Conservation (phyloP, 2,113 vertebrate species). For the Callaeas wilsoni region DNA sequence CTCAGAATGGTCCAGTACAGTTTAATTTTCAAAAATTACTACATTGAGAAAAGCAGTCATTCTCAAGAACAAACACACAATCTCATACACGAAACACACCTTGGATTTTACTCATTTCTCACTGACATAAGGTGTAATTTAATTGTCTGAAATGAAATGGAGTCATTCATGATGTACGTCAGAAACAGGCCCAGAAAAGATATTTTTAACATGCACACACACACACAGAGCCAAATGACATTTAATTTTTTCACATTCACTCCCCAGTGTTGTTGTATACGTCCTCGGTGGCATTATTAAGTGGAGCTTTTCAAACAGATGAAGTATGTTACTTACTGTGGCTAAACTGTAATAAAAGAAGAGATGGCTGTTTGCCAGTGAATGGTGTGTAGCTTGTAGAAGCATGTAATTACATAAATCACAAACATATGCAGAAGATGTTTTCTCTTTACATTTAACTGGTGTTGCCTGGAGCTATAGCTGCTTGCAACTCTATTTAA, state of each 20-base stretch:
- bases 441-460: conserved; percentile 66
- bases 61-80: conserved; percentile 29
- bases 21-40: conserved; percentile 26
- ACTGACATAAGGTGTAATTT: conserved; percentile 44
- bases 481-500: conserved; percentile 68
- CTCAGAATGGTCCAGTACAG: background rate
- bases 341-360: conserved; percentile 50
- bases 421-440: conserved; percentile 70
- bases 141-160: conserved; percentile 26
- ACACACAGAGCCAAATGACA: background rate
- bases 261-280: background rate
- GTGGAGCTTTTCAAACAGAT: conserved; percentile 41
- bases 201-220: conserved; percentile 32
- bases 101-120: conserved; percentile 28
- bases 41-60: background rate
- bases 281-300: conserved; percentile 38
- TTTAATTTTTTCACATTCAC: conserved; percentile 31
- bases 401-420: conserved; percentile 70
- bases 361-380: conserved; percentile 59
- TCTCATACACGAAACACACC: background rate
- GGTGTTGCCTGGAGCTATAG: conserved; percentile 64
- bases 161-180: background rate
- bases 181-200: background rate
- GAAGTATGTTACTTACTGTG: conserved; percentile 38
- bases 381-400: conserved; percentile 63